Evolutionary conservation across 2,113 vertebrate species (phyloP).

Genomic region (Alosa alosa): DNA sequence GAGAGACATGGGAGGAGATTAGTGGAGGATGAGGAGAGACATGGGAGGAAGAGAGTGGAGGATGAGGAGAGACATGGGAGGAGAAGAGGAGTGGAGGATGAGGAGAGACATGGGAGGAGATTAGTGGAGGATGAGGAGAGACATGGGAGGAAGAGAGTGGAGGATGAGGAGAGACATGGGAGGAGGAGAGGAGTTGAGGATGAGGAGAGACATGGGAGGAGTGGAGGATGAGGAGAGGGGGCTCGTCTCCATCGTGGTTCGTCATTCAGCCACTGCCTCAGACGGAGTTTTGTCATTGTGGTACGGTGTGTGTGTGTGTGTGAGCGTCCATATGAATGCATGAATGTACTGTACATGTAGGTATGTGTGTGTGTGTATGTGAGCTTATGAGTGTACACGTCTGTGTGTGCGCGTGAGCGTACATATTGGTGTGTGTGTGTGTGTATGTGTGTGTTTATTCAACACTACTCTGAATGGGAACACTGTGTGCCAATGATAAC

Average conservation of each 20-base stretch:
- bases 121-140: background rate
- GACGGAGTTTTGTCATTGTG: background rate
- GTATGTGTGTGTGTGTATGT: background rate
- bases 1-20: conserved; percentile 8
- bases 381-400: background rate
- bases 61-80: conserved; percentile 11
- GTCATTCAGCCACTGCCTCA: background rate
- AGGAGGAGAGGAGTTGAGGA: background rate
- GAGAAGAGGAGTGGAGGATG: background rate
- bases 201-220: background rate
- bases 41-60: background rate
- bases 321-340: background rate
- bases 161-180: background rate
- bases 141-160: background rate
- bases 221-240: conserved; percentile 20
- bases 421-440: background rate
- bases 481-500: conserved; percentile 15
- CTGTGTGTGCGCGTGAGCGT: background rate
- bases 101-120: background rate
- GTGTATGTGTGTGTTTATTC: background rate
- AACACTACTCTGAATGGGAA: conserved; percentile 1
- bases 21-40: conserved; percentile 21
- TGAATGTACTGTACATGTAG: background rate
- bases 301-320: background rate
- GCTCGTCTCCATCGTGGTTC: background rate